phyloP scores from a whole-genome alignment of 2,797 vertebrate genomes.

The Mareca penelope region DNA sequence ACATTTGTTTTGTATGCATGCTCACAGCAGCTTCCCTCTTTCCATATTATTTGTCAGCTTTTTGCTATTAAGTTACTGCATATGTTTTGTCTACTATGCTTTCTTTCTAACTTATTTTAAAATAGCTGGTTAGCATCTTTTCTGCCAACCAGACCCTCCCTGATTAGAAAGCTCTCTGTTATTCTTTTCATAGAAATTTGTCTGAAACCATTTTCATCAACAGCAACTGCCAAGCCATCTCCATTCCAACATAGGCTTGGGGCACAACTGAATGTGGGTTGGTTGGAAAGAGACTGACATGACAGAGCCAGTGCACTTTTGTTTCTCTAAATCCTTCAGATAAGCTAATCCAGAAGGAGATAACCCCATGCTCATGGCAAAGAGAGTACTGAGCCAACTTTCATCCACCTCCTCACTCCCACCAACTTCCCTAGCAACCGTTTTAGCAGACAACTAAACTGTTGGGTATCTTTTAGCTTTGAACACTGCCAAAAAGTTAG shows the following conservation, averaged over 20 bases:
- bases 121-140: background rate
- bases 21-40: background rate
- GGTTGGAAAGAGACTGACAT: background rate
- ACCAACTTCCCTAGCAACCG: background rate
- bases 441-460: background rate
- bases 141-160: background rate
- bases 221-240: background rate
- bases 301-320: background rate
- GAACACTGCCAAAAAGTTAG: background rate
- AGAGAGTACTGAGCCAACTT: background rate
- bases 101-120: background rate
- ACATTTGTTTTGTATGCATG: background rate
- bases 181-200: background rate
- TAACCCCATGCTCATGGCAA: background rate
- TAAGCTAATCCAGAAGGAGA: background rate
- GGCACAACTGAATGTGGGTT: background rate
- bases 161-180: background rate
- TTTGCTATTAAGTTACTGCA: background rate
- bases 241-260: background rate
- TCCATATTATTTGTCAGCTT: background rate
- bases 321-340: background rate
- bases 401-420: accelerated
- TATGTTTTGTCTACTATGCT: background rate
- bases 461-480: background rate
- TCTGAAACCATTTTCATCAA: background rate